Base-by-base conservation (phyloP, 2,797 vertebrate genomes). In the Coranthus polyacanthus region DNA sequence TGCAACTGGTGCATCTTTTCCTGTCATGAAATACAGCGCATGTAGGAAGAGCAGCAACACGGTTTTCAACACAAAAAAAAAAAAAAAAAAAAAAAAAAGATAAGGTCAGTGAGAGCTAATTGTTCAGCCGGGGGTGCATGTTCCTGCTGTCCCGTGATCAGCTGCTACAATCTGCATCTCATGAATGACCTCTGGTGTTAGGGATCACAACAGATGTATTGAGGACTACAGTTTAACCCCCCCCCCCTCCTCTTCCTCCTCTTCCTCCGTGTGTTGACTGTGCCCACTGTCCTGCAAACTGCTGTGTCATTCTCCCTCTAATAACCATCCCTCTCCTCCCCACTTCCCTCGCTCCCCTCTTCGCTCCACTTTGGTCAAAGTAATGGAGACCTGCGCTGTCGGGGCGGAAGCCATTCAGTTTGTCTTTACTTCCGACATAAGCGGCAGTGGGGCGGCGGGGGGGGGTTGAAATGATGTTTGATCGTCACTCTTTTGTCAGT, bases 231-330 rank as follows among this genome's bases (percentile, higher is more conserved):
- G 36, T n/a, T n/a, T n/a, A n/a, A n/a, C n/a, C n/a, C n/a, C n/a
- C n/a, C n/a, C n/a, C n/a, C n/a, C n/a, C n/a, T n/a, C n/a, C n/a
- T n/a, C n/a, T n/a, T n/a, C n/a, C n/a, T n/a, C n/a, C n/a, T n/a
- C n/a, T n/a, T n/a, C n/a, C n/a, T n/a, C n/a, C n/a, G n/a, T 69
- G 68, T 68, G 77, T 72, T 59, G 64, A 72, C 65, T 73, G 56
- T 75, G 69, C 65, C 65, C 63, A 67, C 66, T 81, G 79, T 84
- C 80, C 82, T 74, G 78, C 75, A 87, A 88, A 91, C 67, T 84
- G 92, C 90, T 91, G 86, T 88, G 90, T 93, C 92, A 92, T 89
- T 81, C 87, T 84, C 76, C 67, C 61, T 51, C 58, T 82, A 82
- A 78, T 80, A 82, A 81, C 67, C 79, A 24, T 75, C 68, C 58